Conservation (phyloP, 2,888 invertebrate species). For the Hemaris fuciformis region DNA sequence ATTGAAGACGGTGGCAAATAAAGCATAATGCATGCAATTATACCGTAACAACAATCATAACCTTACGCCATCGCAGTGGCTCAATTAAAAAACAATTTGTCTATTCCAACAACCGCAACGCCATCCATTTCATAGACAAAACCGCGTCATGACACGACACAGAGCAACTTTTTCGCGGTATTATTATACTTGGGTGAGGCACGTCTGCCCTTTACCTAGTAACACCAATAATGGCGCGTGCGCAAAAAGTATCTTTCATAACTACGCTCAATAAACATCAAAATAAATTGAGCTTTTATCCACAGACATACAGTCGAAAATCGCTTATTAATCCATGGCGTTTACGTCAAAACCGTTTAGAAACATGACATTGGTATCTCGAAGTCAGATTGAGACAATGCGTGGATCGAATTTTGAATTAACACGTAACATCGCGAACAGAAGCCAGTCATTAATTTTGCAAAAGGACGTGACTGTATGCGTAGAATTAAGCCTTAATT, state of each 20-base stretch:
- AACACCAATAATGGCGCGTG: slow-evolving; percentile 61
- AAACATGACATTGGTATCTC: slow-evolving; percentile 65
- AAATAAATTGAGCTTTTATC: slow-evolving; percentile 35
- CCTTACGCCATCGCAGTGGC: slow-evolving; percentile 9
- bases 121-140: slow-evolving; percentile 36
- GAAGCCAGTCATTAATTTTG: slow-evolving; percentile 23
- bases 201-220: slow-evolving; percentile 76
- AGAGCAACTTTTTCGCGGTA: slow-evolving; percentile 39
- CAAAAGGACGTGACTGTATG: slow-evolving; percentile 14
- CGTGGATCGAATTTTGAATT: slow-evolving; percentile 61
- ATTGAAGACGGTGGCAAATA: no score
- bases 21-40: slow-evolving; percentile 1
- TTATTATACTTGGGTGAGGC: slow-evolving; percentile 38
- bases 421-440: slow-evolving; percentile 28
- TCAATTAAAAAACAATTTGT: slow-evolving; percentile 33
- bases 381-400: slow-evolving; percentile 46
- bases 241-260: slow-evolving; percentile 51
- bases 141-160: slow-evolving; percentile 37
- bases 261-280: slow-evolving; percentile 25
- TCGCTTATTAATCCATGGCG: slow-evolving; percentile 26
- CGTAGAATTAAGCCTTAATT: slow-evolving; percentile 10
- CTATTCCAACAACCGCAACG: slow-evolving; percentile 34
- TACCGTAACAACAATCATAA: neutral
- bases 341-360: slow-evolving; percentile 48
- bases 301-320: slow-evolving; percentile 35